A percentile compares a stretch with the other conserved stretches of the same genome.
Conservation (phyloP, 2,797 vertebrate genomes). For the Adelosebastes latens region DNA sequence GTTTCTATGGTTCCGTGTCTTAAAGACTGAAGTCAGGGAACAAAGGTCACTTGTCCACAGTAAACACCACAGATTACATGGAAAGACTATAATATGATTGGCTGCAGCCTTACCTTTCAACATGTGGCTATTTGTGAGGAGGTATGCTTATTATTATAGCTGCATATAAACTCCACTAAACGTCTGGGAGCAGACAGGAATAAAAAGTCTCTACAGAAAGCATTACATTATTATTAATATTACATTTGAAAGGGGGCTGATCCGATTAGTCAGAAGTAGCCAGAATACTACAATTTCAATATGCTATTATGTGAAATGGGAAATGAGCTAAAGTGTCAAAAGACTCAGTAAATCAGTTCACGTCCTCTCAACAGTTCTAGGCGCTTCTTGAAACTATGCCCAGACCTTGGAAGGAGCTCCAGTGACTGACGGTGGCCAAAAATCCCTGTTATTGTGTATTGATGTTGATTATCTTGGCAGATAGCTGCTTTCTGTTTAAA, state of each 20-base stretch:
- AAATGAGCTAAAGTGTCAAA: neutral
- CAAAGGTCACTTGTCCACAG: too few species aligned
- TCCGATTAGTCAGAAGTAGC: neutral
- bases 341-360: neutral
- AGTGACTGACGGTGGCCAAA: neutral
- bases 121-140: neutral
- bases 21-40: too few species aligned
- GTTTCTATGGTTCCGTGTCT: too few species aligned
- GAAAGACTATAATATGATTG: too few species aligned
- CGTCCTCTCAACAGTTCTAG: neutral
- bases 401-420: neutral
- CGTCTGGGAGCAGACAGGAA: neutral
- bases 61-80: too few species aligned
- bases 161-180: neutral
- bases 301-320: neutral
- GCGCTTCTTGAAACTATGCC: neutral
- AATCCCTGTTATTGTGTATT: neutral
- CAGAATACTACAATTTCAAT: neutral
- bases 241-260: neutral
- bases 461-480: slow-evolving; percentile 40
- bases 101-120: neutral
- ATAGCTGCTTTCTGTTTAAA: slow-evolving; percentile 22
- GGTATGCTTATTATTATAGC: neutral
- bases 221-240: neutral
- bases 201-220: neutral